Conservation (phyloP, 2,888 invertebrate species). For the Entomobrya multifasciata region DNA sequence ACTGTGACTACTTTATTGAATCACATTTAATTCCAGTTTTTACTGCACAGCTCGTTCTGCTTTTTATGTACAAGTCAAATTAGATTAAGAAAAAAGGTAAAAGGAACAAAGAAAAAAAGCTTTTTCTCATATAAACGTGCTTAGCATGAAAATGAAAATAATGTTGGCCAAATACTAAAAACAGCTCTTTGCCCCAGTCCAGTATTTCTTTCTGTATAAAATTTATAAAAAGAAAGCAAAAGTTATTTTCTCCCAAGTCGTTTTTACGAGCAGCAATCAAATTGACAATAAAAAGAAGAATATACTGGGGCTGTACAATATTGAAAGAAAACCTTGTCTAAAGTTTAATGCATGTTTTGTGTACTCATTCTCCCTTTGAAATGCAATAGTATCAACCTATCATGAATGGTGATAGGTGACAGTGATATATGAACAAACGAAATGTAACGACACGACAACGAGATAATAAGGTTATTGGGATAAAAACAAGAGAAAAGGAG, state of each 20-base stretch:
- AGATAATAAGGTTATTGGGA: not conserved
- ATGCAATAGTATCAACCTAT: slow-evolving; percentile 3
- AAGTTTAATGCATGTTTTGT: not conserved
- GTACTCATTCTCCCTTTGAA: not conserved
- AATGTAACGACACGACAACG: too few relatives aligned
- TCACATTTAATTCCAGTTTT: too few relatives aligned
- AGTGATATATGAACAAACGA: too few relatives aligned
- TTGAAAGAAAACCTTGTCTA: not conserved
- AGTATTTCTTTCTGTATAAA: too few relatives aligned
- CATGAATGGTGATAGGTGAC: slow-evolving; percentile 15
- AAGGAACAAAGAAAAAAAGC: not conserved
- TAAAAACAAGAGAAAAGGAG: not conserved
- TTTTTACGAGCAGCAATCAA: slow-evolving; percentile 34
- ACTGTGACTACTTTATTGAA: not conserved
- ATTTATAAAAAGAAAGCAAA: slow-evolving; percentile 19
- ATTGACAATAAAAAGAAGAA: slow-evolving; percentile 9
- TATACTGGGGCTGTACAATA: not conserved
- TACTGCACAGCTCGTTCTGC: too few relatives aligned
- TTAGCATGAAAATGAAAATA: not conserved
- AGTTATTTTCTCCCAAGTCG: slow-evolving; percentile 29
- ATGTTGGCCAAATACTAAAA: not conserved
- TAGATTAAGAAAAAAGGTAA: slow-evolving; percentile 17
- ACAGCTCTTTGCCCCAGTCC: not conserved
- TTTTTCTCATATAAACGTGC: not conserved
- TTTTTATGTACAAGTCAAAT: not conserved